phyloP scores from a whole-genome alignment of 2,113 vertebrate genomes.

The Chloroceryle aenea region DNA sequence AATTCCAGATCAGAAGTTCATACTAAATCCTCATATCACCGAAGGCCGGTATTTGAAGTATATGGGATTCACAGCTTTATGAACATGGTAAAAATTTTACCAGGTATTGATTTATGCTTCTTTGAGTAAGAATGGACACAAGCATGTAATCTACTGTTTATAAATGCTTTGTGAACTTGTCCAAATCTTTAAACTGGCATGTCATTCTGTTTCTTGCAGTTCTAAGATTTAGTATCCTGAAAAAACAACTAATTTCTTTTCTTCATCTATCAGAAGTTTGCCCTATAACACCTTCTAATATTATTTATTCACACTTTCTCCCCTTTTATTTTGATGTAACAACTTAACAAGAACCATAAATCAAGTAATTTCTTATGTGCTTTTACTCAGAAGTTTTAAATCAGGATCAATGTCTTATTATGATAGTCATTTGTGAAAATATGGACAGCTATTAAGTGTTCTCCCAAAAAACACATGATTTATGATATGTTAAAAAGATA shows the following conservation, averaged over 20 bases:
- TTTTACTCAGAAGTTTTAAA: not conserved
- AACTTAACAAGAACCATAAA: not conserved
- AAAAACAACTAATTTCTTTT: not conserved
- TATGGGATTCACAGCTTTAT: not conserved
- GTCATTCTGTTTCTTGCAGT: not conserved
- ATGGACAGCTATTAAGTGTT: not conserved
- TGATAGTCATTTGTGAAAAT: not conserved
- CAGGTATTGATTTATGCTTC: not conserved
- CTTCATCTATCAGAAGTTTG: not conserved
- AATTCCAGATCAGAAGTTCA: not conserved
- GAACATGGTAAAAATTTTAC: not conserved
- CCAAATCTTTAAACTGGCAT: not conserved
- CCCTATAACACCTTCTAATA: not conserved
- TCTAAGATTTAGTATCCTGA: not conserved
- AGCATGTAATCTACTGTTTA: not conserved
- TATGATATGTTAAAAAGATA: not conserved
- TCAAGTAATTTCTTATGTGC: not conserved
- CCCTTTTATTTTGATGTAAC: not conserved
- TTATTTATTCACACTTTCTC: not conserved
- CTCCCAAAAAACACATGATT: not conserved
- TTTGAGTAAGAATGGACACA: not conserved
- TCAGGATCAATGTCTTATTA: not conserved
- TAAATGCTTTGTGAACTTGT: not conserved
- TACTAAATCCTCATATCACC: not conserved
- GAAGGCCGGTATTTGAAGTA: not conserved